phyloP scores from a whole-genome alignment of 2,888 invertebrate genomes.

The Hirudinaria manillensis region DNA sequence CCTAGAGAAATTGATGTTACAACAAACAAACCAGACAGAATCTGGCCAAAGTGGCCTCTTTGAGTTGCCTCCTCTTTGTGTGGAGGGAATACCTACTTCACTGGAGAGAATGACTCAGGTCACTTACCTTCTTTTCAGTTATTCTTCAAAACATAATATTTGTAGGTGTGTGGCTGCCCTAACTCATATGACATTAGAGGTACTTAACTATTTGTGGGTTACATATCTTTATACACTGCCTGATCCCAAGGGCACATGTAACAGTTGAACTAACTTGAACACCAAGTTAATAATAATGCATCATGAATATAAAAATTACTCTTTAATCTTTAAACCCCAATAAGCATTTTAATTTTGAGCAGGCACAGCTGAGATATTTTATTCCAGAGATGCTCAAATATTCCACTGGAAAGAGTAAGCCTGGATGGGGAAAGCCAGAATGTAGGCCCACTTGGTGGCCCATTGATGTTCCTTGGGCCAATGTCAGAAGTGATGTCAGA shows the following conservation, averaged over 20 bases:
- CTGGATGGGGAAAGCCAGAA: constrained; percentile 93
- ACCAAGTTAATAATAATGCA: no score
- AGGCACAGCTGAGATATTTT: constrained; percentile 77
- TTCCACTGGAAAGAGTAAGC: constrained; percentile 87
- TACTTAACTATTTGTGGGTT: neutral
- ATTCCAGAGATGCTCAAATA: constrained; percentile 96
- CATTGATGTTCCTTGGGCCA: constrained; percentile 93
- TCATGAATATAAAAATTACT: neutral
- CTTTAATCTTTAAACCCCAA: neutral
- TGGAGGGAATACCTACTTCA: constrained; percentile 94
- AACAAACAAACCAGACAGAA: constrained; percentile 70
- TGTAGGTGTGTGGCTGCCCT: neutral
- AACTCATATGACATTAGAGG: neutral
- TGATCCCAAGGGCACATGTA: no score
- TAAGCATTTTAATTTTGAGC: neutral
- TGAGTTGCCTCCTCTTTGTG: constrained; percentile 88
- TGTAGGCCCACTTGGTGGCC: constrained; percentile 98
- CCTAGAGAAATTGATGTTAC: constrained; percentile 82
- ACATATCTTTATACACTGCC: neutral
- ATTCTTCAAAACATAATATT: neutral
- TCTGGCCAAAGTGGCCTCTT: constrained; percentile 80
- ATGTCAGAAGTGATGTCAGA: constrained; percentile 92
- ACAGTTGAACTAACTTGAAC: no score
- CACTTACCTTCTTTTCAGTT: neutral
- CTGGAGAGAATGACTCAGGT: constrained; percentile 93